Conservation (phyloP, 1,140 invertebrate species). For the Saccostrea echinata region DNA sequence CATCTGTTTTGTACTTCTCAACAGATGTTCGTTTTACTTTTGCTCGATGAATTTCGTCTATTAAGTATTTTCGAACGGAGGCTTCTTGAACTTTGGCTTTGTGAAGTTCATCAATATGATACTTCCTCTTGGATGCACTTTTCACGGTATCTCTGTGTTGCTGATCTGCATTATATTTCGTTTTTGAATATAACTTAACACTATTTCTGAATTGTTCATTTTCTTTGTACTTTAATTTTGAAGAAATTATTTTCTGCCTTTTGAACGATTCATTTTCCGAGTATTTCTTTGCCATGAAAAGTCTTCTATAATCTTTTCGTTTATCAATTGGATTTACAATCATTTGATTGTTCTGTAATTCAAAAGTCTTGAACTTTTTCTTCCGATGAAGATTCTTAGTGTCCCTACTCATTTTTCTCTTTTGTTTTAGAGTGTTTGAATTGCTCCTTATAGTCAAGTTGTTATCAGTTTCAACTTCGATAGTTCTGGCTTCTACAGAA, state of each 20-base stretch:
- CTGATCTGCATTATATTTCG: background rate
- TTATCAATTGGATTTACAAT: background rate
- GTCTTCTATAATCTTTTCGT: background rate
- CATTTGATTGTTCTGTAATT: no score
- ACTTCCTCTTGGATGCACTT: no score
- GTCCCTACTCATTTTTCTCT: background rate
- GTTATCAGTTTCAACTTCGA: background rate
- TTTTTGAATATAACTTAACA: background rate
- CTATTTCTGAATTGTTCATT: background rate
- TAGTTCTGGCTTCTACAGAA: background rate
- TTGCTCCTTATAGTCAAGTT: background rate
- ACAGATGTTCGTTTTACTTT: no score
- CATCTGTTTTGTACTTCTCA: no score
- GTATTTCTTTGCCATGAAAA: background rate
- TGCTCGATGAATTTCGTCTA: background rate
- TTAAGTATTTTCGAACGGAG: background rate
- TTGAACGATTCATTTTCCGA: background rate
- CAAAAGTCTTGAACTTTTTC: background rate
- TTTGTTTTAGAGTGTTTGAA: background rate
- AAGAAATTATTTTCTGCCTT: background rate
- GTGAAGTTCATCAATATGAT: background rate
- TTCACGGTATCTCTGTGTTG: no score
- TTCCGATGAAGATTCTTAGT: background rate
- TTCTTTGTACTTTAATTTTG: background rate
- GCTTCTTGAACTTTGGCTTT: conserved; percentile 1